A percentile compares a stretch with the other conserved stretches of the same genome.
These are phyloP conservation scores for Xanthia icteritia DNA, from an alignment of 2,888 invertebrate genomes.

Conservation along the genomic window DNA sequence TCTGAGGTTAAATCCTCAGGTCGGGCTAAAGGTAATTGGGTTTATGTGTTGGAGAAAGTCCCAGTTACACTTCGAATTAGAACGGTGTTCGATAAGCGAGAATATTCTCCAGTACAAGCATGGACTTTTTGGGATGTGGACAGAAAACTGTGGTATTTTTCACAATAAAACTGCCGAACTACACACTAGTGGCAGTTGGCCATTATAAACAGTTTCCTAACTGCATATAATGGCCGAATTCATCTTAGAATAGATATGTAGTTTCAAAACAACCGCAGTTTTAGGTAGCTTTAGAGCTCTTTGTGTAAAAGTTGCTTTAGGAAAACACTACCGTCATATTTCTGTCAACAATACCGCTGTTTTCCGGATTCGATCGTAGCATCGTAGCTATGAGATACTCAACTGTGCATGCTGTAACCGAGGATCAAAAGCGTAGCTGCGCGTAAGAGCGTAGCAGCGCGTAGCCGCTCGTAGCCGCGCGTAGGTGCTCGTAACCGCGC, in stretches of 20 bases:
- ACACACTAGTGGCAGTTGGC: too few species aligned
- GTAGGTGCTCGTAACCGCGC: not conserved
- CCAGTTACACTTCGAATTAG: not conserved
- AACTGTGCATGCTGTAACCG: not conserved
- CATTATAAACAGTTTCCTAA: too few species aligned
- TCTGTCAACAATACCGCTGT: not conserved
- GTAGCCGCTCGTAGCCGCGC: not conserved
- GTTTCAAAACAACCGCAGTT: conserved; percentile 2
- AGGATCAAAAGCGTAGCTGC: not conserved
- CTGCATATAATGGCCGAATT: not conserved
- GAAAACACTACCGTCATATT: not conserved
- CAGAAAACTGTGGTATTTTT: not conserved
- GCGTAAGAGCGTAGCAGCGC: not conserved
- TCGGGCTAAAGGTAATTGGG: conserved; percentile 40
- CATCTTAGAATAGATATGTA: not conserved
- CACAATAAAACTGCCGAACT: not conserved
- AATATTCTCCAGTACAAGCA: not conserved
- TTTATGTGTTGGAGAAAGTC: conserved; percentile 26
- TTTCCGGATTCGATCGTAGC: not conserved
- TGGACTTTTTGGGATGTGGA: not conserved
- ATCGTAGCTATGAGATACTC: not conserved
- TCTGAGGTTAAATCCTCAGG: conserved; percentile 49
- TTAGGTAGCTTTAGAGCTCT: not conserved
- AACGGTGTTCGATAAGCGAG: conserved; percentile 5
- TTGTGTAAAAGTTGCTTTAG: conserved; percentile 1